Evolutionary conservation across 2,888 invertebrate species (phyloP).

Genomic region (Apamea monoglypha): DNA sequence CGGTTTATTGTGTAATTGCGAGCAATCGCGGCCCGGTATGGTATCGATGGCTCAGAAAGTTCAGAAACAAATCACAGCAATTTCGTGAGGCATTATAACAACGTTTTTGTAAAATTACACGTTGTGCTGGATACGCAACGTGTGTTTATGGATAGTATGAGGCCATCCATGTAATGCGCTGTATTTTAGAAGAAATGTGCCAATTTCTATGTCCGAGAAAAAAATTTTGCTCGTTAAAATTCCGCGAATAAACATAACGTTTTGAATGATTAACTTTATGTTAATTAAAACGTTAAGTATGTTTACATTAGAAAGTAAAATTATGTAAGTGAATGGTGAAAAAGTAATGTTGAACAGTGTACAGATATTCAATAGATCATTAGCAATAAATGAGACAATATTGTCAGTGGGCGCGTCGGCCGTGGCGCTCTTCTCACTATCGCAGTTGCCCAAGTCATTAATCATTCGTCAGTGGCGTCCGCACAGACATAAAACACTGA

Average conservation of each 20-base stretch:
- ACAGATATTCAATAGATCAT: slow-evolving; percentile 84
- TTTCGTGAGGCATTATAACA: slow-evolving; percentile 84
- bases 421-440: slow-evolving; percentile 77
- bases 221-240: slow-evolving; percentile 52
- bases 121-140: slow-evolving; percentile 78
- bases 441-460: slow-evolving; percentile 78
- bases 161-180: slow-evolving; percentile 72
- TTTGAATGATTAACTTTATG: slow-evolving; percentile 63
- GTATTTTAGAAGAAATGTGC: slow-evolving; percentile 69
- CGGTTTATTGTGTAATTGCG: slow-evolving; percentile 84
- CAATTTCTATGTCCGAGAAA: slow-evolving; percentile 52
- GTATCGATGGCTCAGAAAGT: slow-evolving; percentile 80
- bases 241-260: slow-evolving; percentile 31
- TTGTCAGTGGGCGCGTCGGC: slow-evolving; percentile 76
- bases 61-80: slow-evolving; percentile 86
- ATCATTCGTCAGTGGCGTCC: slow-evolving; percentile 82
- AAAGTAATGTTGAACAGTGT: slow-evolving; percentile 62
- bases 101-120: slow-evolving; percentile 87
- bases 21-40: slow-evolving; percentile 73
- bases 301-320: slow-evolving; percentile 78
- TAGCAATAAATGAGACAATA: slow-evolving; percentile 88
- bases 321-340: slow-evolving; percentile 66
- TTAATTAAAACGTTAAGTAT: slow-evolving; percentile 69
- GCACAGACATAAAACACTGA: slow-evolving; percentile 83
- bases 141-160: slow-evolving; percentile 83